Evolutionary conservation across 2,797 vertebrate genomes (phyloP).

Genomic region (Tangara arthus): DNA sequence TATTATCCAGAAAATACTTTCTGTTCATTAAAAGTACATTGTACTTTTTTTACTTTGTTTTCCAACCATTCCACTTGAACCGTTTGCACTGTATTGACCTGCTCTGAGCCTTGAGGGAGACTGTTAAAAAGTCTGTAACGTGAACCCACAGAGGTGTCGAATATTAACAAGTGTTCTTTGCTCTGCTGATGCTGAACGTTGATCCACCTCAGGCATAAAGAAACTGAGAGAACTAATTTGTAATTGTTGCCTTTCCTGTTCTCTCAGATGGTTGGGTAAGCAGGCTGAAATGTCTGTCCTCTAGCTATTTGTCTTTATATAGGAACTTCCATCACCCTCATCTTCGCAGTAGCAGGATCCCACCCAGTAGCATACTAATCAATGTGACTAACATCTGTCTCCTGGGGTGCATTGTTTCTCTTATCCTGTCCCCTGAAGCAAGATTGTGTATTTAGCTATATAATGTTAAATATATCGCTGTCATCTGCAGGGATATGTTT

Average conservation of each 20-base stretch:
- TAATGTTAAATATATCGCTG: background rate
- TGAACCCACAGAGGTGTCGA: background rate
- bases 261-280: background rate
- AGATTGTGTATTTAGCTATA: background rate
- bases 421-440: background rate
- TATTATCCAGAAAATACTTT: background rate
- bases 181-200: background rate
- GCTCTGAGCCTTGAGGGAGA: background rate
- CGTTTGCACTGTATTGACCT: background rate
- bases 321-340: background rate
- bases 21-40: background rate
- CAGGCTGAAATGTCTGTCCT: background rate
- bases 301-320: background rate
- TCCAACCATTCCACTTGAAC: background rate
- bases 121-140: background rate
- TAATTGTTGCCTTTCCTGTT: background rate
- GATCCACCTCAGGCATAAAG: background rate
- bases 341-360: background rate
- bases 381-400: background rate
- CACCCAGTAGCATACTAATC: background rate
- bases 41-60: background rate
- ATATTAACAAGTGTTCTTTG: slow-evolving; percentile 9
- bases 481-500: background rate
- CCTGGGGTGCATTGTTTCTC: background rate
- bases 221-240: background rate